Evolutionary conservation across 2,888 invertebrate genomes (phyloP), one percentile per base, ranked within the genome.

Genomic region (Sympetrum striolatum): DNA sequence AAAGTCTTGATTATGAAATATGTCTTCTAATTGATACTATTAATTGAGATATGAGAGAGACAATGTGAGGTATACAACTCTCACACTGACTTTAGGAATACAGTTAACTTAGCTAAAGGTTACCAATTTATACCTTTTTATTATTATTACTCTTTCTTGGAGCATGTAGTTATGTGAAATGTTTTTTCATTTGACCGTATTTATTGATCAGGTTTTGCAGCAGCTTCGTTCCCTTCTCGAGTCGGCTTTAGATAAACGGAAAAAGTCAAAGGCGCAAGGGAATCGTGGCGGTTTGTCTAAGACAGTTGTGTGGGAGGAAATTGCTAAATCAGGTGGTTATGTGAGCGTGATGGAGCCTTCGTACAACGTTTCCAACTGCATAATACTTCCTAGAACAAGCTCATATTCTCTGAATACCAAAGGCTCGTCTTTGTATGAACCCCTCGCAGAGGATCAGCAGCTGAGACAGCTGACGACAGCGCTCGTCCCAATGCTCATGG

Each of bases 201-300:
- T 6, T 25, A 10, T 44, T 44, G 15, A 64, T 60, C 64, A 86
- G 86, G 86, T 86, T 86, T 60, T 86, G 86, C 22, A 58, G 14
- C 86, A 86, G 86, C 86, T 86, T 2, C 60, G 60, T 15, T 64
- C 86, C 37, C 86, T 86, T 22, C 58, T 86, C 15, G 64, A 60
- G 37, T 58, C 86, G 12, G 86, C 86, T 5, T 37, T 86, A 12
- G 60, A 86, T n/a, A 60, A 60, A 37, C 37, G 60, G n/a, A 86
- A 60, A 37, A 60, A 37, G 37, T 35, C 86, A 0, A 37, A 37
- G 1, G 35, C 15, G 8, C 58, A 60, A 35, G 60, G 60, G 22
- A 37, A n/a, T 1, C n/a, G 22, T 3, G 6, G 15, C 6, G 60
- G 64, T n/a, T 53, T 58, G 15, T 22, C 60, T 60, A 60, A 64